Conservation (phyloP, 2,113 vertebrate species). For the Misgurnus anguillicaudatus region DNA sequence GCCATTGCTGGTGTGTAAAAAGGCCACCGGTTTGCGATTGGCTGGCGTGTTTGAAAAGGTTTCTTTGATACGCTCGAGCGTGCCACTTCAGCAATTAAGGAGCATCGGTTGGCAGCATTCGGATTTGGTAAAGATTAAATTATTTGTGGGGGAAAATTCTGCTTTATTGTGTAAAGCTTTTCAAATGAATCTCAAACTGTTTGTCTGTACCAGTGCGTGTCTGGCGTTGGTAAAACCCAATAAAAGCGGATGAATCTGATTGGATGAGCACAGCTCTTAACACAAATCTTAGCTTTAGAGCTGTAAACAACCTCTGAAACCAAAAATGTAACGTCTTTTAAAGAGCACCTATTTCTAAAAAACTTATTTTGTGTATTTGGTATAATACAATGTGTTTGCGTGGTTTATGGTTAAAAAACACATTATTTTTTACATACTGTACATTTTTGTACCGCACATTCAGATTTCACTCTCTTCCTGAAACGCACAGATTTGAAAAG, state of each 20-base stretch:
- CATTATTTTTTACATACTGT: no score
- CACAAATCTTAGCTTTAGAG: no score
- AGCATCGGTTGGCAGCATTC: constrained; percentile 71
- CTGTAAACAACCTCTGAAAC: no score
- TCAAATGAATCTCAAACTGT: constrained; percentile 59
- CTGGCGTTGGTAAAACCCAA: constrained; percentile 64
- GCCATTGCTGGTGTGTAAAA: constrained; percentile 62
- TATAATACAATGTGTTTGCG: no score
- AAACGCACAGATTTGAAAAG: no score
- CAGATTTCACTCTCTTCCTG: no score
- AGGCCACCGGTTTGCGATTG: constrained; percentile 62
- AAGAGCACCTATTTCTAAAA: no score
- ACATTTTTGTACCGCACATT: no score
- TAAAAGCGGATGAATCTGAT: constrained; percentile 51
- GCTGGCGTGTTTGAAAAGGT: constrained; percentile 71
- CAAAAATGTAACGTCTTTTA: no score
- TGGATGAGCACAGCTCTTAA: constrained; percentile 51
- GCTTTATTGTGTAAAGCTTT: constrained; percentile 51
- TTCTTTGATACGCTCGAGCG: constrained; percentile 70
- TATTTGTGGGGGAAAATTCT: constrained; percentile 67
- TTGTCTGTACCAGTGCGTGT: constrained; percentile 57
- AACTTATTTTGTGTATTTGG: background rate
- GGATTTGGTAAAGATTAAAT: constrained; percentile 69
- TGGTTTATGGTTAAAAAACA: no score
- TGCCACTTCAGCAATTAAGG: constrained; percentile 73